phyloP scores from a whole-genome alignment of 2,797 vertebrate species.

The Acanthornis magna region DNA sequence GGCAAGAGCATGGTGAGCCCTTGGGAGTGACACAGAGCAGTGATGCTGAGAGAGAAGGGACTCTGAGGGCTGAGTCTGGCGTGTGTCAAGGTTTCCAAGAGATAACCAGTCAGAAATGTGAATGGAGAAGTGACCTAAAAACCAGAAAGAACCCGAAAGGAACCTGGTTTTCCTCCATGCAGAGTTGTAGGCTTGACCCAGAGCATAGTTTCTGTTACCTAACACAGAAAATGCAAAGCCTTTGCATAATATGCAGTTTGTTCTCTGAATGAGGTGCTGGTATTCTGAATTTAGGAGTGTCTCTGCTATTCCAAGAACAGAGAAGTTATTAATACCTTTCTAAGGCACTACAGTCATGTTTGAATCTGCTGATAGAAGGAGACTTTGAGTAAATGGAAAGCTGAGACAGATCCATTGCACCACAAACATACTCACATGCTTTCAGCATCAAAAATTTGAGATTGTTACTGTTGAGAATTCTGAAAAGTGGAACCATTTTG shows the following conservation, averaged over 20 bases:
- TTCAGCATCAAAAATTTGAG: not conserved
- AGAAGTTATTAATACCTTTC: not conserved
- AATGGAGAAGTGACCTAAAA: not conserved
- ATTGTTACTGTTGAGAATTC: not conserved
- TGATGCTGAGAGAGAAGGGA: not conserved
- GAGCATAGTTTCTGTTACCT: not conserved
- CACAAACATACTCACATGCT: not conserved
- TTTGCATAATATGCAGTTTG: not conserved
- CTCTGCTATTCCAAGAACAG: not conserved
- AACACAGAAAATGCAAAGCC: not conserved
- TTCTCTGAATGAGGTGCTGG: not conserved
- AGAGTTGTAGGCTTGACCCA: not conserved
- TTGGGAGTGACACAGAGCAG: not conserved
- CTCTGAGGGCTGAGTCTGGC: not conserved
- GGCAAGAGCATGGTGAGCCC: fast-evolving
- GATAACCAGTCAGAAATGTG: not conserved
- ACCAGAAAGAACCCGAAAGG: not conserved
- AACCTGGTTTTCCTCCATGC: not conserved
- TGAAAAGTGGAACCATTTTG: not conserved
- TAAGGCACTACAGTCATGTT: not conserved
- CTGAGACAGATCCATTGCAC: not conserved
- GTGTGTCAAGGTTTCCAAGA: not conserved
- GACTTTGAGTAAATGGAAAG: not conserved
- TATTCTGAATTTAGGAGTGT: not conserved
- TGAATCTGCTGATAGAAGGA: not conserved